Base-by-base conservation (phyloP, 2,113 vertebrate genomes). In the Amphiprion percula region DNA sequence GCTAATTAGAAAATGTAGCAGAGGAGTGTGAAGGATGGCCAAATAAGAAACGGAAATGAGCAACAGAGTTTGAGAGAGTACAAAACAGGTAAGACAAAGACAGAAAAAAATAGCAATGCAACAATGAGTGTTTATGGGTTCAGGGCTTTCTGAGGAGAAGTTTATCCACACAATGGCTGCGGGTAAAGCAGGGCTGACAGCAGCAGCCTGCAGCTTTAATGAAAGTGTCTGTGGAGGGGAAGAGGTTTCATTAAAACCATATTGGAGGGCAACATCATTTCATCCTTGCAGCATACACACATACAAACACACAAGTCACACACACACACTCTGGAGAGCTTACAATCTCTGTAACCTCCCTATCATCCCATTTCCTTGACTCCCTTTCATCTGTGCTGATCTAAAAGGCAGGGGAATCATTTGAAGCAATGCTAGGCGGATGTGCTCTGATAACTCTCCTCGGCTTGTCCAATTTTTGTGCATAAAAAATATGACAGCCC, bases 231-330 rank as follows among this genome's bases (percentile, higher is more conserved):
- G 82, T 33, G 74, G 60, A 79, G 66, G 71, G 70, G 72, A 81
- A 80, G 83, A 63, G 76, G 69, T 83, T 92, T 89, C 81, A 91
- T 90, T 87, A 86, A 83, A 91, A 78, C 44, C 68, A 83, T 79
- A 90, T 68, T 76, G 85, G 81, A 85, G 77, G 81, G 64, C 75
- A 79, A 76, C 63, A 59, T 86, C 68, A 64, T 82, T 79, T 77
- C 67, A 85, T 83, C 81, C 67, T 65, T 4, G 49, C 46, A 39
- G 60, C 58, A 14, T 44, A 64, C 71, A n/a, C 49, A 19, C 68
- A 21, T 21, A 46, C 47, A 14, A 59, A 41, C 71, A 59, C 58
- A 37, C 33, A 9, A 28, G 53, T 39, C 68, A 50, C n/a, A 56
- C 70, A 26, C 59, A 77, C 71, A 68, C 47, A 54, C 59, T 2